A percentile compares a stretch with the other conserved stretches of the same genome.
Evolutionary conservation across 2,113 vertebrate species (phyloP).

Genomic region (Chloroceryle aenea): DNA sequence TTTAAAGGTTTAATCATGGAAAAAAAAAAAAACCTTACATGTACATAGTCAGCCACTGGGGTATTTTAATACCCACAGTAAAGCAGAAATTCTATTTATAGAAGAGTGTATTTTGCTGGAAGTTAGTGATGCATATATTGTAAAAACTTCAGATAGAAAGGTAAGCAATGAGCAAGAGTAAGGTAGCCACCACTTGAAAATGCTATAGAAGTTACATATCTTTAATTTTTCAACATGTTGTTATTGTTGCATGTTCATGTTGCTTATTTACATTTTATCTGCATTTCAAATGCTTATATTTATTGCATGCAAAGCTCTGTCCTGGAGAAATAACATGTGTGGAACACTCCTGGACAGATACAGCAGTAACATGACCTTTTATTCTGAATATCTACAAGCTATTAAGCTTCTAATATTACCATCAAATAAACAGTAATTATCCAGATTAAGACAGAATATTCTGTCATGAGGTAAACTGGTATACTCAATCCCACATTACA

Average conservation of each 20-base stretch:
- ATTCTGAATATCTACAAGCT: neutral
- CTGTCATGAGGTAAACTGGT: neutral
- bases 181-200: neutral
- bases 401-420: neutral
- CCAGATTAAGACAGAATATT: neutral
- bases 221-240: neutral
- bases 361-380: neutral
- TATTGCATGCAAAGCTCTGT: neutral
- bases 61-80: neutral
- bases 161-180: neutral
- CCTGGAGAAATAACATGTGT: neutral
- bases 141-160: neutral
- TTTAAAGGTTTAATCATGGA: neutral
- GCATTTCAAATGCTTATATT: neutral
- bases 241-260: neutral
- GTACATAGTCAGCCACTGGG: neutral
- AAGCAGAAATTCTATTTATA: neutral
- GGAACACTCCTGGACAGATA: neutral
- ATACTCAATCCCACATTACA: neutral
- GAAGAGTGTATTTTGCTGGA: no score
- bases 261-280: neutral
- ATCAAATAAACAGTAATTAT: neutral
- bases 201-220: neutral
- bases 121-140: neutral
- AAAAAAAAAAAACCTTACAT: neutral